Evolutionary conservation across 2,888 invertebrate species (phyloP).

Genomic region (Carcina quercana): DNA sequence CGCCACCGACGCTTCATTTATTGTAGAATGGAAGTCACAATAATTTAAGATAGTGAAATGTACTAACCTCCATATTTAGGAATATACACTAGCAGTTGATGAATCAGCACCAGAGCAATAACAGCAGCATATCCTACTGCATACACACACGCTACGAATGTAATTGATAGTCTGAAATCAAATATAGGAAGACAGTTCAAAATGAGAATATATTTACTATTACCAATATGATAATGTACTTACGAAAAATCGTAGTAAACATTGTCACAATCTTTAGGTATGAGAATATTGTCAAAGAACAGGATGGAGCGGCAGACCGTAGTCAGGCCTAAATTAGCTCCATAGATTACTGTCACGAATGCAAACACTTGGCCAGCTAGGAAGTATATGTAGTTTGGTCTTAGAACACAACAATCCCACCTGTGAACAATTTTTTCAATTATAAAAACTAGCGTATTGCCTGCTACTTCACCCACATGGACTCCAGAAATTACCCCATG

Average conservation of each 20-base stretch:
- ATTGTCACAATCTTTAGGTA: constrained; percentile 90
- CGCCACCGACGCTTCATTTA: too few relatives aligned
- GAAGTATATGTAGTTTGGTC: constrained; percentile 85
- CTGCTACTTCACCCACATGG: too few relatives aligned
- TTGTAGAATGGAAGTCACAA: too few relatives aligned
- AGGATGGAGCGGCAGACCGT: constrained; percentile 90
- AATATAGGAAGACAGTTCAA: constrained; percentile 12
- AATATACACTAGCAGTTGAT: constrained; percentile 59
- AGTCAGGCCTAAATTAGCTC: constrained; percentile 87
- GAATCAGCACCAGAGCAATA: constrained; percentile 54
- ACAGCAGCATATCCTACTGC: constrained; percentile 56
- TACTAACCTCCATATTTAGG: constrained; percentile 58
- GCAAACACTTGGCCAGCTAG: constrained; percentile 79
- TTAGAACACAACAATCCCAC: constrained; percentile 90
- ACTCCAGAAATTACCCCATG: too few relatives aligned
- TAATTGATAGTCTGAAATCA: constrained; percentile 71
- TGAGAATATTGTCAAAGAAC: constrained; percentile 77
- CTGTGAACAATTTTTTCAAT: constrained; percentile 43
- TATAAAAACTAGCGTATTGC: too few relatives aligned
- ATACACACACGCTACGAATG: constrained; percentile 73
- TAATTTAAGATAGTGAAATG: constrained; percentile 4
- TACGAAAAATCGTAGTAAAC: constrained; percentile 87
- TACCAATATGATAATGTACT: constrained; percentile 43
- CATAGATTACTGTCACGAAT: constrained; percentile 79
- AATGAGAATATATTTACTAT: constrained; percentile 2